Percentiles rank a stretch among this genome's conserved stretches.
phyloP scores from a whole-genome alignment of 2,113 vertebrate genomes.

The Datnioides undecimradiatus region DNA sequence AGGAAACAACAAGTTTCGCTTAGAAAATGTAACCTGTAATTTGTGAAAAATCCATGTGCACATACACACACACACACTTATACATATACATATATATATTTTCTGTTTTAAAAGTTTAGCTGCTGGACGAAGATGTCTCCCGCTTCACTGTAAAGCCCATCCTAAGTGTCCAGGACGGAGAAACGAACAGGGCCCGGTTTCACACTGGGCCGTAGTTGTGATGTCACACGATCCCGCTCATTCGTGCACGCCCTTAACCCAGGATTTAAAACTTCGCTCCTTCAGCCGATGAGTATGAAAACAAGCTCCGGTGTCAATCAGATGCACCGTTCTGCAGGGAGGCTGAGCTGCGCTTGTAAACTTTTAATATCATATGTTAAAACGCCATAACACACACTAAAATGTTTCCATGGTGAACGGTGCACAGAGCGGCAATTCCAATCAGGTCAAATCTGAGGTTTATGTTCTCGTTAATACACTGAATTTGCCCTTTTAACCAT shows the following conservation, averaged over 20 bases:
- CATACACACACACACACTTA: not conserved
- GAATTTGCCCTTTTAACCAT: not conserved
- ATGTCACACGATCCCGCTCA: not conserved
- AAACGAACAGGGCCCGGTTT: too few relatives aligned
- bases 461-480: not conserved
- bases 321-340: not conserved
- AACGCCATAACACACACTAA: not conserved
- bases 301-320: not conserved
- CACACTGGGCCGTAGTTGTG: not conserved
- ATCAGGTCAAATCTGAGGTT: not conserved
- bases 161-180: too few relatives aligned
- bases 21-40: too few relatives aligned
- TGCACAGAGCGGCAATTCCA: not conserved
- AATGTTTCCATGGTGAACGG: not conserved
- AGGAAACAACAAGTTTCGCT: too few relatives aligned
- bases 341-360: not conserved
- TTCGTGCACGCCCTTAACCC: not conserved
- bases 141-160: too few relatives aligned
- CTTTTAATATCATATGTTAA: not conserved
- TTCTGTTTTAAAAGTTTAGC: too few relatives aligned
- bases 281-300: not conserved
- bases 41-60: not conserved
- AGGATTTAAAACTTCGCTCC: not conserved
- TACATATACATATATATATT: not conserved
- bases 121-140: not conserved